These are phyloP conservation scores for Capromys pilorides DNA, from an alignment of 2,797 vertebrate species.

Conservation along the genomic window DNA sequence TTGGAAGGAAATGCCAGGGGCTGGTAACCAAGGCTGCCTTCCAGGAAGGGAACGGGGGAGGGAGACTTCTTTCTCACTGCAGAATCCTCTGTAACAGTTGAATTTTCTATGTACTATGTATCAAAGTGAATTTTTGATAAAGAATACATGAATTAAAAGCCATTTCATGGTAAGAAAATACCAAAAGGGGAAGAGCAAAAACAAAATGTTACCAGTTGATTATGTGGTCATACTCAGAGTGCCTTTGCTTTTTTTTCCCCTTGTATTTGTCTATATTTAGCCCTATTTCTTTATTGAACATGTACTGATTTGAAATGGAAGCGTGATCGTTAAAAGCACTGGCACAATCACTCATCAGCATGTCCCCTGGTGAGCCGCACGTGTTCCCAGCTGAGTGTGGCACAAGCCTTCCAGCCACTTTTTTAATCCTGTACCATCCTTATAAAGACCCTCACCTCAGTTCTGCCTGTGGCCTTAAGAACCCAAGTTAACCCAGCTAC, in stretches of 20 bases:
- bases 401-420: slow-evolving; percentile 33
- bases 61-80: slow-evolving; percentile 19
- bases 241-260: slow-evolving; percentile 2
- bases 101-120: slow-evolving; percentile 55
- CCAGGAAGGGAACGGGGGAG: slow-evolving; percentile 58
- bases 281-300: slow-evolving; percentile 61
- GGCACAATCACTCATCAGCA: slow-evolving; percentile 56
- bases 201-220: slow-evolving; percentile 27
- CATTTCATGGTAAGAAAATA: slow-evolving; percentile 52
- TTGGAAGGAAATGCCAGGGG: slow-evolving; percentile 43
- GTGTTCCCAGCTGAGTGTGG: slow-evolving; percentile 57
- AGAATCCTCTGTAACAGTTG: slow-evolving; percentile 56
- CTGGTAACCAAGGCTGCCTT: slow-evolving; percentile 69
- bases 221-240: not conserved
- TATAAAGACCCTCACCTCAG: slow-evolving; percentile 23
- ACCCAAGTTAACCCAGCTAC: slow-evolving; percentile 35
- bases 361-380: slow-evolving; percentile 4
- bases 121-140: slow-evolving; percentile 70
- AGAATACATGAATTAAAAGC: slow-evolving; percentile 73
- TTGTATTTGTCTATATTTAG: slow-evolving; percentile 70
- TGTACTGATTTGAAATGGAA: slow-evolving; percentile 65
- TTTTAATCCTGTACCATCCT: slow-evolving; percentile 38
- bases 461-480: not conserved
- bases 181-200: slow-evolving; percentile 18
- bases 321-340: slow-evolving; percentile 35